phyloP scores from a whole-genome alignment of 2,888 invertebrate genomes.

The Proisotoma minuta region DNA sequence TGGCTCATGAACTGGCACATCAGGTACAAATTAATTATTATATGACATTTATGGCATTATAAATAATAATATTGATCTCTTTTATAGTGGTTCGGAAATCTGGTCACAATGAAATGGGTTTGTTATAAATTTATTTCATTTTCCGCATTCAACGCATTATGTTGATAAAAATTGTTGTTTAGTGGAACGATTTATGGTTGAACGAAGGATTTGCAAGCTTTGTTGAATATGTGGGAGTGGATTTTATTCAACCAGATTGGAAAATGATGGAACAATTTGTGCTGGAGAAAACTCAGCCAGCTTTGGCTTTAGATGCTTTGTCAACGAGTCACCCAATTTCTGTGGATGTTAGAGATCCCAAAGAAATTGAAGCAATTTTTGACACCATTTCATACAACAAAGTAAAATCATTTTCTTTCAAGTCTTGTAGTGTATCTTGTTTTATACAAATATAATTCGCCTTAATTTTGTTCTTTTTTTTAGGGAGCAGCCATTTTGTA shows the following conservation, averaged over 20 bases:
- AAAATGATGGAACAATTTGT: conserved; percentile 68
- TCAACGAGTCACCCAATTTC: conserved; percentile 69
- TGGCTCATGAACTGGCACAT: conserved; percentile 69
- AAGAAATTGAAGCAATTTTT: conserved; percentile 68
- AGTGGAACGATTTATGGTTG: conserved; percentile 87
- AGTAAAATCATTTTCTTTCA: conserved; percentile 50
- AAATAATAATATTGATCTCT: background rate
- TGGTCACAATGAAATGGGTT: conserved; percentile 84
- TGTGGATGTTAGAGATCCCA: conserved; percentile 63
- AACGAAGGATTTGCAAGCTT: conserved; percentile 83
- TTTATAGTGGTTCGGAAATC: conserved; percentile 74
- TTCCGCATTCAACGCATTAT: background rate
- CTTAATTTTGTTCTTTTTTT: background rate
- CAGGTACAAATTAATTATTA: conserved; percentile 56
- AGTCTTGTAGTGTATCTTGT: background rate
- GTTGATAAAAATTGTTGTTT: background rate
- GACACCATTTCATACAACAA: conserved; percentile 72
- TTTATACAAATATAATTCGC: background rate
- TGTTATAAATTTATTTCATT: conserved; percentile 57
- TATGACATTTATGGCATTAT: background rate
- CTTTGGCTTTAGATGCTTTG: conserved; percentile 64
- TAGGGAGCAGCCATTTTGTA: conserved; percentile 67
- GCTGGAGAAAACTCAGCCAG: conserved; percentile 63
- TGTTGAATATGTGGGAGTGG: conserved; percentile 69
- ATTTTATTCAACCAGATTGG: conserved; percentile 61